Evolutionary conservation across 2,888 invertebrate genomes (phyloP).

Genomic region (Odiellus spinosus): DNA sequence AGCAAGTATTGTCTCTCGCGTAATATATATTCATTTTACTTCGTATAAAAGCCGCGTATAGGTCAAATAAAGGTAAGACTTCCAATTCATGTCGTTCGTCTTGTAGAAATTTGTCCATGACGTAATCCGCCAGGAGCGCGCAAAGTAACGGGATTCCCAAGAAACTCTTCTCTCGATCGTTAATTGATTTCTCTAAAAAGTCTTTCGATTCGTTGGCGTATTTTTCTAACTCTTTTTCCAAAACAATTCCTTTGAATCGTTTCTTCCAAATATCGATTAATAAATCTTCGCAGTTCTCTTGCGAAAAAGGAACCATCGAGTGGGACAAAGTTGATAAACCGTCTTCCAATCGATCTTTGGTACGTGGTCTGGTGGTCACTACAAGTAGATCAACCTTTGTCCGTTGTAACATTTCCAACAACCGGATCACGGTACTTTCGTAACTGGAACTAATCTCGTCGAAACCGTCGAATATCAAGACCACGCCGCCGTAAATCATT

Average conservation of each 20-base stretch:
- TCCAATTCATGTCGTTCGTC: too few species aligned
- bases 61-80: too few species aligned
- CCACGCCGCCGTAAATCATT: not conserved
- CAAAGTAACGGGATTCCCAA: too few species aligned
- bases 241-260: not conserved
- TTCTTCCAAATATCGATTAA: not conserved
- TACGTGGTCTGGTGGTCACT: slow-evolving; percentile 1
- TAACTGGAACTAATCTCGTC: not conserved
- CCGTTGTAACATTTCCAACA: not conserved
- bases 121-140: too few species aligned
- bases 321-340: not conserved
- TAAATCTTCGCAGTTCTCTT: not conserved
- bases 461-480: slow-evolving; percentile 1
- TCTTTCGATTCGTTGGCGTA: too few species aligned
- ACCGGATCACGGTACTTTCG: not conserved
- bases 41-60: too few species aligned
- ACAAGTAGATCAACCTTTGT: slow-evolving; percentile 1
- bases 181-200: too few species aligned
- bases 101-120: too few species aligned
- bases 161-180: too few species aligned
- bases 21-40: too few species aligned
- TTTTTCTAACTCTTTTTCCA: too few species aligned
- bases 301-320: not conserved
- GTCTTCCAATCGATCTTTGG: not conserved
- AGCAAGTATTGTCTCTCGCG: too few species aligned